A percentile compares a stretch with the other conserved stretches of the same genome.
Conservation (phyloP, 2,888 invertebrate species). For the Drosophila greeni region DNA sequence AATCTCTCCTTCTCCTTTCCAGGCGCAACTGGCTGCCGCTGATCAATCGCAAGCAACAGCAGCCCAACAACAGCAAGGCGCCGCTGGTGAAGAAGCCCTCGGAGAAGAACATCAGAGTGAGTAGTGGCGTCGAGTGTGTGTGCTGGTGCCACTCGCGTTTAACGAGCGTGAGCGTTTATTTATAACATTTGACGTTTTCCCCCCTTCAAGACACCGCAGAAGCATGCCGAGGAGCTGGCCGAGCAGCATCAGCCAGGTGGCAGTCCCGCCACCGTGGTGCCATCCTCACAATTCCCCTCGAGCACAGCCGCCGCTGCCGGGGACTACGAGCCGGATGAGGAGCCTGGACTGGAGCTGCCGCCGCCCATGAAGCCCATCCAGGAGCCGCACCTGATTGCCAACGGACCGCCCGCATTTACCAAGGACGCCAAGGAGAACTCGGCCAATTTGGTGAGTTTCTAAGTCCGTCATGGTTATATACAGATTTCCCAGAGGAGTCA, state of each 20-base stretch:
- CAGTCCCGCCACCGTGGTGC: constrained; percentile 45
- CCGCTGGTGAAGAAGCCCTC: constrained; percentile 88
- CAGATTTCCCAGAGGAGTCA: constrained; percentile 18
- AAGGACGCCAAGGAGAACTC: constrained; percentile 81
- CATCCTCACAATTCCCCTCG: constrained; percentile 50
- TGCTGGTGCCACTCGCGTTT: constrained; percentile 13
- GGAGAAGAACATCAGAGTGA: constrained; percentile 91
- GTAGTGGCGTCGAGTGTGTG: constrained; percentile 49
- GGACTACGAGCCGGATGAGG: constrained; percentile 84
- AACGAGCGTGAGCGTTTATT: constrained; percentile 53
- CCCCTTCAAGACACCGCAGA: constrained; percentile 69
- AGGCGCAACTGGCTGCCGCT: constrained; percentile 94
- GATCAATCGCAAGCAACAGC: constrained; percentile 89
- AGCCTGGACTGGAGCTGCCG: constrained; percentile 90
- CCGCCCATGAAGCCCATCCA: constrained; percentile 98
- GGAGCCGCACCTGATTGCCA: constrained; percentile 80
- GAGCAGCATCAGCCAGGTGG: constrained; percentile 51
- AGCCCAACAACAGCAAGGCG: constrained; percentile 84
- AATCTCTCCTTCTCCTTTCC: constrained; percentile 50
- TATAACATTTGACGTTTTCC: constrained; percentile 46
- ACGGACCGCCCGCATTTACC: constrained; percentile 77
- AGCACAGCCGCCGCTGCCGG: constrained; percentile 52
- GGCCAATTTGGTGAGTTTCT: constrained; percentile 81
- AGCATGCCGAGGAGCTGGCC: constrained; percentile 78
- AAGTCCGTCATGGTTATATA: not conserved